Evolutionary conservation across 2,888 invertebrate species (phyloP), one percentile per base, ranked within the genome.

Genomic region (Amiota mariae): DNA sequence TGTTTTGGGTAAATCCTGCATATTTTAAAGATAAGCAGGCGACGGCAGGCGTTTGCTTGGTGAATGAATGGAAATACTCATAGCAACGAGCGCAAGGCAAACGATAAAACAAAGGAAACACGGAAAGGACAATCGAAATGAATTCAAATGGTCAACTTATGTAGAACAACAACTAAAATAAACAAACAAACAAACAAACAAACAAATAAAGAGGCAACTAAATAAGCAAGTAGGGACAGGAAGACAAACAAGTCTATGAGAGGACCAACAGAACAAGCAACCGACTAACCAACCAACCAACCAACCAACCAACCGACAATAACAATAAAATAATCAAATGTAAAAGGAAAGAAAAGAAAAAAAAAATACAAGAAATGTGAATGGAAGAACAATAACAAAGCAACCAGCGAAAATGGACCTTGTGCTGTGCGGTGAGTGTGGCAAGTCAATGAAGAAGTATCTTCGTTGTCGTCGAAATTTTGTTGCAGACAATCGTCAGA

Each of bases 141-240:
- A 86, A 84, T 85, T 84, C 82, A 85, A 86, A 85, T 86, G 86
- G 85, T 81, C 86, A 82, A 83, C 85, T 85, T 82, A 86, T 80
- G 81, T 81, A 82, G 79, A 80, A 85, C 64, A 76, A 13, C 54
- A 61, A 51, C 15, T 36, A 51, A 20, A 73, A 51, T 36, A 71
- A 63, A 72, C 36, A 36, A 61, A 15, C 15, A 18, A 18, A 20
- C 4, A 59, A 20, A 12, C 10, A 54, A 24, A 12, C 70, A 77
- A 73, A 77, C 72, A 77, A 75, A 75, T n/a, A n/a, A n/a, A n/a
- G n/a, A n/a, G n/a, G n/a, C 70, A 76, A 24, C 24, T 3, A 24
- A 74, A 71, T 68, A 74, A 79, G 73, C 66, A 71, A 56, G 20
- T 72, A 73, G 72, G 75, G 36, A 36, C 36, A 36, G 36, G 8